Base-by-base conservation (phyloP, 2,797 vertebrate species). In the Tarsius wallacei region DNA sequence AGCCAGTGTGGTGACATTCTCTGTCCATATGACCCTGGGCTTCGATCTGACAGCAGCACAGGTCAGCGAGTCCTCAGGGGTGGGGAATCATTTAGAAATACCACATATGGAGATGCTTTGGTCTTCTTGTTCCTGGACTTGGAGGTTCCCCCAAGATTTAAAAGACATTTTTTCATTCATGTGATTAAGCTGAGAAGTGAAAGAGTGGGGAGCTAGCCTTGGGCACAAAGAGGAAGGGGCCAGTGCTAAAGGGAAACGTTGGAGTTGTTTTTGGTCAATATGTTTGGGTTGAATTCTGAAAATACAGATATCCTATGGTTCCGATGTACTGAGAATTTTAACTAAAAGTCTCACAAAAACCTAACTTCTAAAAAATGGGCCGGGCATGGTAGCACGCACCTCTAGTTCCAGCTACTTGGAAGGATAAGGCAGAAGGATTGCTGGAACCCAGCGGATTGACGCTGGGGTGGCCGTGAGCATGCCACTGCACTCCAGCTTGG, bases 1-100 rank as follows among this genome's bases (percentile, higher is more conserved):
- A 11, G 99, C 99, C 98, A 99, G 99, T 0, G 99, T 99, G 96
- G 99, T 99, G 82, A 99, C 99, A 0, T 99, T 99, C 98, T 99
- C 99, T 68, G 98, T 99, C 88, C 99, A 99, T 97, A 99, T 99
- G 99, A 98, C 99, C 98, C 99, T 99, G 73, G 99, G 99, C 97
- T 99, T 99, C 9, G 99, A 99, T 93, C 99, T 99, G 97, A 99
- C 99, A 74, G 99, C 99, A 26, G 99, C 99, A 73, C 99, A 99
- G 99, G 99, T 99, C 97, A 96, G 90, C 55, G 31, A 31, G 14
- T 28, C 53, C 64, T 64, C 31, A 4, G 7, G 47, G n/a, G 3
- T 36, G 90, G 59, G 47, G 76, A 57, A 55, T 22, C 22, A 24
- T 53, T 49, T 42, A 70, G 74, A 76, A 55, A 24, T 26, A n/a